Percentiles rank a stretch among this genome's conserved stretches.
Evolutionary conservation across 2,888 invertebrate species (phyloP).

Genomic region (Junonia oenone): DNA sequence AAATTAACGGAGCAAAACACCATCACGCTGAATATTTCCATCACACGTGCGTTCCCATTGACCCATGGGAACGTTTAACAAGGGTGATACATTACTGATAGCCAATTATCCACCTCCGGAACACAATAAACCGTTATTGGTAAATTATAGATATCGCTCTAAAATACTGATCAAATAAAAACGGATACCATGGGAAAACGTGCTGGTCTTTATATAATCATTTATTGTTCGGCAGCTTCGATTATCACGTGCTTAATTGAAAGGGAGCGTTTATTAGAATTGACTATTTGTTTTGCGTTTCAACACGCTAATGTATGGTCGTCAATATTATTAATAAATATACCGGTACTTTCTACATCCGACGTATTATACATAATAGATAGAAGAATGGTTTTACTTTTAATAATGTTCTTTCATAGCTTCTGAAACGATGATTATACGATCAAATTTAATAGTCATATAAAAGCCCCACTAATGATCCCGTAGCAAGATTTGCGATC

Average conservation of each 20-base stretch:
- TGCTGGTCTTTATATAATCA: neutral
- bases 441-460: too few relatives aligned
- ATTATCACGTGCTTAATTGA: conserved; percentile 5
- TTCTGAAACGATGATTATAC: too few relatives aligned
- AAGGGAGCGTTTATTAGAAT: conserved; percentile 3
- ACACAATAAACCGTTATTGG: conserved; percentile 41
- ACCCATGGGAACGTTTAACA: conserved; percentile 71
- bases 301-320: neutral
- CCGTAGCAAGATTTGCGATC: neutral
- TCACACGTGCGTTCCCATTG: conserved; percentile 27
- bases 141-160: conserved; percentile 45
- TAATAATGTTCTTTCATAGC: too few relatives aligned
- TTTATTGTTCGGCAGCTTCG: neutral
- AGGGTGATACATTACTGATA: conserved; percentile 62
- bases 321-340: neutral
- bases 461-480: too few relatives aligned
- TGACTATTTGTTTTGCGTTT: neutral
- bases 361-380: neutral
- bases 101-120: conserved; percentile 59
- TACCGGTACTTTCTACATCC: neutral
- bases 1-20: conserved; percentile 31
- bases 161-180: conserved; percentile 33
- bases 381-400: neutral
- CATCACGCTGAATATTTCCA: conserved; percentile 13
- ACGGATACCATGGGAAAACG: conserved; percentile 24